Base-by-base conservation (phyloP, 2,888 invertebrate genomes). In the Lypha dubia region DNA sequence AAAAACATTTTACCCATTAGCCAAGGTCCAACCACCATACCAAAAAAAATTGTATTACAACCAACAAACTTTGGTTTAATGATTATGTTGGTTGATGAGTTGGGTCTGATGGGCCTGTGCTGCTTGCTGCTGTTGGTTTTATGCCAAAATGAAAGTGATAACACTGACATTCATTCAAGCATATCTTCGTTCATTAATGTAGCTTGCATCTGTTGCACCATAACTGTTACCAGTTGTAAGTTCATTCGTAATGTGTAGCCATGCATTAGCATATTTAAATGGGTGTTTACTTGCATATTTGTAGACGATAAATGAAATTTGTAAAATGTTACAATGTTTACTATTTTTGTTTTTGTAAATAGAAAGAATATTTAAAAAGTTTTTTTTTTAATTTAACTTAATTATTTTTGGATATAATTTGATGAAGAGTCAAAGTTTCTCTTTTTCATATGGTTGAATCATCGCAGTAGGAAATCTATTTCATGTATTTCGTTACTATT, bases 141-240 rank as follows among this genome's bases (percentile, higher is more conserved):
- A 77, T 74, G 80, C 84, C 80, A 84, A 84, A 58, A 84, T 77
- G 84, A 84, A 84, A 84, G 84, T 81, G 84, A 81, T 77, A 84
- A 84, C 62, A 63, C 68, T 81, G 71, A 81, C 77, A 70, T 70
- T 77, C 51, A 77, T 77, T 68, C 51, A 38, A 17, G 53, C 53
- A 15, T 58, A 56, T 46, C 41, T 63, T 56, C 46, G 28, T 46
- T 76, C 67, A 76, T 67, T 67, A 46, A 49, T 67, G 67, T 24
- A 35, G 68, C 28, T 62, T 70, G 68, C 67, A 80, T 67, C 49
- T 76, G 63, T 70, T 84, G 84, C 80, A 77, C 6, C 70, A 62
- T 83, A 60, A 60, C 46, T 49, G 44, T 65, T 76, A 58, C 32
- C 46, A 24, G 68, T 68, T 68, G 67, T 60, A 49, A 56, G 46